Conservation (phyloP, 2,113 vertebrate genomes). For the Chascanopsetta lugubris region DNA sequence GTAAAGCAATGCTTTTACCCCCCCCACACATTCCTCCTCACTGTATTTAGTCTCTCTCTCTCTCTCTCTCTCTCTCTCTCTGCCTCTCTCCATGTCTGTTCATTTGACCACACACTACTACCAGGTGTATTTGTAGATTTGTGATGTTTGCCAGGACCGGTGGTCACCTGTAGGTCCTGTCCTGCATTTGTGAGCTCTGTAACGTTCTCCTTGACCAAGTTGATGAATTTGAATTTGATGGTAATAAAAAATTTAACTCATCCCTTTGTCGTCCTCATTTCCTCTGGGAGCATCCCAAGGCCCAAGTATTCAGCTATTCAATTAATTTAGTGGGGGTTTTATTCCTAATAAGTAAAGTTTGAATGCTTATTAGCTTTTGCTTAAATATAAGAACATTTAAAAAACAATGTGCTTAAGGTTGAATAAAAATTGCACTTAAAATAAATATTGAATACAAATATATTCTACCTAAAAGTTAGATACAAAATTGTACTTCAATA, state of each 20-base stretch:
- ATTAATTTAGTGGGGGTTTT: no score
- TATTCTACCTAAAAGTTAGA: no score
- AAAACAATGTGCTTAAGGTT: no score
- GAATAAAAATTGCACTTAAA: no score
- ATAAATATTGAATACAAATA: no score
- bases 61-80: no score
- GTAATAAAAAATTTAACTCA: constrained; percentile 80
- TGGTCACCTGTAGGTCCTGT: constrained; percentile 65
- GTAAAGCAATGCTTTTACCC: constrained; percentile 70
- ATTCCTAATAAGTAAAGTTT: no score
- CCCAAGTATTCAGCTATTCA: no score
- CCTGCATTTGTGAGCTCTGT: constrained; percentile 75
- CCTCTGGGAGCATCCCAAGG: not conserved
- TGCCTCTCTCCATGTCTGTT: constrained; percentile 60
- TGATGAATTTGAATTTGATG: constrained; percentile 79
- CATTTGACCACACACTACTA: constrained; percentile 62
- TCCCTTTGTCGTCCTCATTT: constrained; percentile 40
- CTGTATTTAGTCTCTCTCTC: constrained; percentile 63
- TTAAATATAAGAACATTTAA: no score
- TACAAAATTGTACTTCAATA: no score
- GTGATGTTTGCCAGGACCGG: constrained; percentile 67
- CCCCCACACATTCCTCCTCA: constrained; percentile 56
- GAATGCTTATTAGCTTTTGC: no score
- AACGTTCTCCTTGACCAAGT: constrained; percentile 73
- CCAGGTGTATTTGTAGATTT: constrained; percentile 68